phyloP scores from a whole-genome alignment of 53 echinoderm and acorn worm species.

The Temnopleurus reevesii region DNA sequence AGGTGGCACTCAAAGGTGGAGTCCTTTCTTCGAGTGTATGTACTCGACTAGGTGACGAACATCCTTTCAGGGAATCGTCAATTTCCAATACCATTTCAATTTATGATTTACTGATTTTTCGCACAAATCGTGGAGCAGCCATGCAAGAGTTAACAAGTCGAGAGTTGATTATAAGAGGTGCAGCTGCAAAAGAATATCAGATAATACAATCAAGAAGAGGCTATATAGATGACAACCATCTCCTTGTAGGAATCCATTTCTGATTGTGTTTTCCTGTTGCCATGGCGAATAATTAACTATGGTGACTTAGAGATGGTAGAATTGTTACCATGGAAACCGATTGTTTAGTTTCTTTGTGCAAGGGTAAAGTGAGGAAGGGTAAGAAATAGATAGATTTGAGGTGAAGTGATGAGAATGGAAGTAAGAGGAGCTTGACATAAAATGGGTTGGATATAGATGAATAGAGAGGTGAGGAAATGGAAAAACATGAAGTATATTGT shows the following conservation, averaged over 20 bases:
- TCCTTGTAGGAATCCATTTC: not conserved
- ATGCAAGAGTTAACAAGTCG: not conserved
- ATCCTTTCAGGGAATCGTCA: not conserved
- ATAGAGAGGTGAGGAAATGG: not conserved
- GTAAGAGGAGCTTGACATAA: not conserved
- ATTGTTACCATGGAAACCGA: not conserved
- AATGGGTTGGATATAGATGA: not conserved
- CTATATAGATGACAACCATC: not conserved
- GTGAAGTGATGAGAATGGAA: not conserved
- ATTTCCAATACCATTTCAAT: conserved; percentile 23
- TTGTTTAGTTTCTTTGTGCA: not conserved
- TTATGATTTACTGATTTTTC: not conserved
- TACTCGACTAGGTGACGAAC: not conserved
- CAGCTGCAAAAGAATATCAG: not conserved
- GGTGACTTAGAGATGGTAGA: not conserved
- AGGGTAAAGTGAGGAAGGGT: not conserved
- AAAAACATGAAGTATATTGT: not conserved
- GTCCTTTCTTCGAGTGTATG: not conserved
- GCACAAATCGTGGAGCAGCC: not conserved
- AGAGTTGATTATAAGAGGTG: not conserved
- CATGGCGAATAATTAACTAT: not conserved
- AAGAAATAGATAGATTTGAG: not conserved
- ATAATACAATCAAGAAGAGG: not conserved
- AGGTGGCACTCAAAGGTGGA: not conserved
- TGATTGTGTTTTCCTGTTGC: not conserved